Conservation (phyloP, 2,888 invertebrate genomes). For the Mayetiola destructor region DNA sequence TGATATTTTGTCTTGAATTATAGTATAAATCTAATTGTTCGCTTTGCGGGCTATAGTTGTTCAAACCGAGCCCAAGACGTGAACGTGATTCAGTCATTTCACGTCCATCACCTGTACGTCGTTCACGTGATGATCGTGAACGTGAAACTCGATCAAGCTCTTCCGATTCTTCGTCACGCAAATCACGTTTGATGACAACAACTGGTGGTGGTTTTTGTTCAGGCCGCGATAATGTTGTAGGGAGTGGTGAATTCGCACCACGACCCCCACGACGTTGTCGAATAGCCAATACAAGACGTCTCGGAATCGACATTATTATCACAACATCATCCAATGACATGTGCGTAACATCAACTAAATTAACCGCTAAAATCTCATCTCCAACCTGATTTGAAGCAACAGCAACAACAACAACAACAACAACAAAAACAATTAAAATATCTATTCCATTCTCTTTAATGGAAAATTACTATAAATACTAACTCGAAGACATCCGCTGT, state of each 20-base stretch:
- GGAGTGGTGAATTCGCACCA: constrained; percentile 34
- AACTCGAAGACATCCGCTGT: constrained; percentile 86
- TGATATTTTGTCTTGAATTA: constrained; percentile 56
- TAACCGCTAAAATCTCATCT: constrained; percentile 96
- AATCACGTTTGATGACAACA: constrained; percentile 77
- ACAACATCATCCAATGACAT: constrained; percentile 99
- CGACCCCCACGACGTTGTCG: constrained; percentile 61
- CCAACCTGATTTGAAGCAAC: constrained; percentile 52
- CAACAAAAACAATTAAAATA: background rate
- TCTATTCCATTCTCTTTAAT: background rate
- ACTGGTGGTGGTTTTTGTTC: constrained; percentile 83
- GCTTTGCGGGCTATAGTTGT: constrained; percentile 48
- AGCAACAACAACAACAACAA: background rate
- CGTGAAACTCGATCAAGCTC: constrained; percentile 42
- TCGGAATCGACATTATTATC: constrained; percentile 97
- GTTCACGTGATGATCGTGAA: constrained; percentile 36
- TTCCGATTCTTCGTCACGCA: constrained; percentile 64
- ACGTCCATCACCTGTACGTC: constrained; percentile 51
- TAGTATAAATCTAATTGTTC: constrained; percentile 67
- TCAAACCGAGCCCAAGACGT: constrained; percentile 54
- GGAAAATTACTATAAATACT: background rate
- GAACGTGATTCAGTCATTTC: constrained; percentile 66
- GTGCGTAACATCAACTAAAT: constrained; percentile 90
- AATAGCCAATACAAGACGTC: constrained; percentile 85
- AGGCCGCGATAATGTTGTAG: constrained; percentile 43